These are phyloP conservation scores for Sympetrum striolatum DNA, from an alignment of 2,888 invertebrate species.

Conservation along the genomic window DNA sequence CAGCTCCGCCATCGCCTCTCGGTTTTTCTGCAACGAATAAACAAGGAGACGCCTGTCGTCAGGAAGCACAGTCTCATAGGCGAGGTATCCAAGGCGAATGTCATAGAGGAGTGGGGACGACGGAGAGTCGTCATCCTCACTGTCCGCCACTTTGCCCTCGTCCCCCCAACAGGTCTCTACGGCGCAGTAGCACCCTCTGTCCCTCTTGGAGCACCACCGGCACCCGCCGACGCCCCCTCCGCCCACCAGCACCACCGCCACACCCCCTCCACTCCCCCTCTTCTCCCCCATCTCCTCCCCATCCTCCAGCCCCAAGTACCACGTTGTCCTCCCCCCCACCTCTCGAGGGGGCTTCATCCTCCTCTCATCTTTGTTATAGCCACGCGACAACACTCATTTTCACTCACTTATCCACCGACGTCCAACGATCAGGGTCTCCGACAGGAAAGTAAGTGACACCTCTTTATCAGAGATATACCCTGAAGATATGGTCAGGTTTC, in stretches of 20 bases:
- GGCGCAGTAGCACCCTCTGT: background rate
- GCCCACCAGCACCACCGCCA: background rate
- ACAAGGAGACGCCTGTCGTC: slow-evolving; percentile 51
- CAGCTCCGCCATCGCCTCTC: slow-evolving; percentile 77
- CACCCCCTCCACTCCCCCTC: background rate
- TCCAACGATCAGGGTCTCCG: no score
- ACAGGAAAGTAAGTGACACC: no score
- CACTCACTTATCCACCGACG: background rate
- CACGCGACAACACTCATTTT: no score
- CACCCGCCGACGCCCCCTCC: slow-evolving; percentile 10
- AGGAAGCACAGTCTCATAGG: slow-evolving; percentile 48
- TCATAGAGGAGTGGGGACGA: slow-evolving; percentile 49
- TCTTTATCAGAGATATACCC: no score
- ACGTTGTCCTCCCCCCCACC: slow-evolving; percentile 36
- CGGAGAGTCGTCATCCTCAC: slow-evolving; percentile 1
- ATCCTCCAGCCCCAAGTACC: slow-evolving; percentile 41
- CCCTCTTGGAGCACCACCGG: background rate
- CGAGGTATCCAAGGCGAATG: slow-evolving; percentile 52
- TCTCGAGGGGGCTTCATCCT: slow-evolving; percentile 53
- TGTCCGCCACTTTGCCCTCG: slow-evolving; percentile 10
- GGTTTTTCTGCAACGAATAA: slow-evolving; percentile 73
- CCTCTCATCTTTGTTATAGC: slow-evolving; percentile 63
- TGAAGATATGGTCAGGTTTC: no score
- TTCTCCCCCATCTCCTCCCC: background rate
- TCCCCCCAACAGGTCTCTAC: background rate